phyloP scores from a whole-genome alignment of 2,888 invertebrate species.

The Pheosia gnoma region DNA sequence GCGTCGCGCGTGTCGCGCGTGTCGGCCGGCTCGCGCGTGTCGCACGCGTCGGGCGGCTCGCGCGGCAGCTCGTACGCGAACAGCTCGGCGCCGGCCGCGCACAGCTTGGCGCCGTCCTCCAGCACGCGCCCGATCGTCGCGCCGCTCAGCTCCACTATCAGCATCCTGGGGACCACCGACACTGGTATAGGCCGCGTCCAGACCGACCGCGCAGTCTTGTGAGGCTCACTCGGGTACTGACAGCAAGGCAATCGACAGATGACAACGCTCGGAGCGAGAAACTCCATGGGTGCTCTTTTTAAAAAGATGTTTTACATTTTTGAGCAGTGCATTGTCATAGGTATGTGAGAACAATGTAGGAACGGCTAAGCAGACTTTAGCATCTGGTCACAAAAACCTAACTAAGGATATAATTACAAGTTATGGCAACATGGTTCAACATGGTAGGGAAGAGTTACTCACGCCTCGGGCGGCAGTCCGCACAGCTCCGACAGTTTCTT shows the following conservation, averaged over 20 bases:
- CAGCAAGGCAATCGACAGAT: background rate
- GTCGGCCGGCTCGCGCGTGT: constrained; percentile 25
- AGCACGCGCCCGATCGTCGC: constrained; percentile 86
- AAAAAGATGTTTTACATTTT: too few relatives aligned
- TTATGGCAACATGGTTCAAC: too few relatives aligned
- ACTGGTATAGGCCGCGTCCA: too few relatives aligned
- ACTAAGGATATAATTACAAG: too few relatives aligned
- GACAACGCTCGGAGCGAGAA: background rate
- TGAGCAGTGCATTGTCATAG: too few relatives aligned
- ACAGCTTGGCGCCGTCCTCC: constrained; percentile 80
- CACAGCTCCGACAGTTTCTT: constrained; percentile 87
- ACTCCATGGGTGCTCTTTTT: too few relatives aligned
- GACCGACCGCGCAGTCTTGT: too few relatives aligned
- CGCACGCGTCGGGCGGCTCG: constrained; percentile 19
- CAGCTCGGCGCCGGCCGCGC: constrained; percentile 63
- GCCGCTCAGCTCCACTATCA: constrained; percentile 89
- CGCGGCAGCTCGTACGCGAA: constrained; percentile 37
- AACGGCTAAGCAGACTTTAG: too few relatives aligned
- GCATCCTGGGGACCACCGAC: constrained; percentile 71
- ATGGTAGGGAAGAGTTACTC: constrained; percentile 39
- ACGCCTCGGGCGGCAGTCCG: constrained; percentile 77
- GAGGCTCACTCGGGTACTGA: too few relatives aligned
- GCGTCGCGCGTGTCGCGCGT: constrained; percentile 23
- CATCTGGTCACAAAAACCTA: too few relatives aligned
- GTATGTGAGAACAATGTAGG: too few relatives aligned